These are phyloP conservation scores for Halichoerus grypus DNA, from an alignment of 2,113 vertebrate species.

Conservation along the genomic window DNA sequence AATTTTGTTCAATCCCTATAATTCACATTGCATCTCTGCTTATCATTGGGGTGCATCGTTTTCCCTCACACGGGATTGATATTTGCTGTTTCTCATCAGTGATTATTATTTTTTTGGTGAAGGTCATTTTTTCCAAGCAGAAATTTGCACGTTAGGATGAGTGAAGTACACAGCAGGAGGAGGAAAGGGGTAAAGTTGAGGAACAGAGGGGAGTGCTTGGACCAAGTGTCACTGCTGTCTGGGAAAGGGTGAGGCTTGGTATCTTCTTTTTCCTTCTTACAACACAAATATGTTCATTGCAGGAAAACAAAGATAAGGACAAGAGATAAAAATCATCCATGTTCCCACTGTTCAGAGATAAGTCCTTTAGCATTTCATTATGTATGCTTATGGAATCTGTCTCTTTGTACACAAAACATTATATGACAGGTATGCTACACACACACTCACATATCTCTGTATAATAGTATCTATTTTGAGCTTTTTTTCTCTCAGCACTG, in stretches of 20 bases:
- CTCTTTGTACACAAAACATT: not conserved
- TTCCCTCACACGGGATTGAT: not conserved
- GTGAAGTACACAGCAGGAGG: not conserved
- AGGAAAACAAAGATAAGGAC: conserved; percentile 11
- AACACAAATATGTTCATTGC: not conserved
- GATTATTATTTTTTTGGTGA: not conserved
- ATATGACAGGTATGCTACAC: not conserved
- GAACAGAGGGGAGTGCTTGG: not conserved
- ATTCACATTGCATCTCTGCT: not conserved
- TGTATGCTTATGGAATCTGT: not conserved
- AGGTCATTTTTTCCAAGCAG: not conserved
- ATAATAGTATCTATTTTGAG: not conserved
- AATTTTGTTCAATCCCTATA: not conserved
- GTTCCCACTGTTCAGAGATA: not conserved
- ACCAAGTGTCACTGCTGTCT: not conserved
- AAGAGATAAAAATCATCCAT: not conserved
- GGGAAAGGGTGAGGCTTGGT: not conserved
- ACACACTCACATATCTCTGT: not conserved
- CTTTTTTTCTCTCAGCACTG: not conserved
- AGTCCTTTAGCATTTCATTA: conserved; percentile 3
- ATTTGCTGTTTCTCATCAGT: not conserved
- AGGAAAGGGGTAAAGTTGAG: not conserved
- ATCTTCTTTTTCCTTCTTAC: not conserved
- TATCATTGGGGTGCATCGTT: not conserved
- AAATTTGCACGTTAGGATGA: not conserved